Conservation (phyloP, 2,797 vertebrate species). For the Lepus oiostolus region DNA sequence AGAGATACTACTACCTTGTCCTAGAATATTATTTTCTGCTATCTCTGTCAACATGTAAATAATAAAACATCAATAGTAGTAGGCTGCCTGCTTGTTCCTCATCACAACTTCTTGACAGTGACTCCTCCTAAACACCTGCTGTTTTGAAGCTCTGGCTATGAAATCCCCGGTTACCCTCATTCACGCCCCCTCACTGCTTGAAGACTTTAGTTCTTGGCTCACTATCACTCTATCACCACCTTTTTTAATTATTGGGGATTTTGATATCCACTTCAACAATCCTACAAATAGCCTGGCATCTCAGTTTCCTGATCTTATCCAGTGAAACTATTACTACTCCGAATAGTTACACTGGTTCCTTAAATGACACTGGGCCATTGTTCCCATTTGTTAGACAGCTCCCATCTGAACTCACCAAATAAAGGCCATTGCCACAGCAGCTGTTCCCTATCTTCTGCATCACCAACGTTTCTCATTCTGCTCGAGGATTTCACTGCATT, state of each 20-base stretch:
- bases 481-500: background rate
- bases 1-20: too few relatives aligned
- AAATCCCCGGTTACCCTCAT: background rate
- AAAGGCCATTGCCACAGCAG: background rate
- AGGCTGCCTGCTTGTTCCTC: constrained; percentile 34
- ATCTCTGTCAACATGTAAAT: constrained; percentile 31
- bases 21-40: background rate
- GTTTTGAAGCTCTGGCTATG: background rate
- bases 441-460: background rate
- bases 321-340: background rate
- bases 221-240: background rate
- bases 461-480: background rate
- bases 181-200: background rate
- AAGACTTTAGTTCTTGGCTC: background rate
- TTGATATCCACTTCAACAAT: background rate
- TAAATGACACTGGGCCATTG: background rate
- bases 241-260: constrained; percentile 2
- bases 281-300: background rate
- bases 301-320: background rate
- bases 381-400: background rate
- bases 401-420: background rate
- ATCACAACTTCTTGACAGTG: background rate
- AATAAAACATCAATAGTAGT: background rate
- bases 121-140: background rate
- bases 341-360: background rate